phyloP scores from a whole-genome alignment of 64 coral and sea anemone genomes.

The Orbicella faveolata region DNA sequence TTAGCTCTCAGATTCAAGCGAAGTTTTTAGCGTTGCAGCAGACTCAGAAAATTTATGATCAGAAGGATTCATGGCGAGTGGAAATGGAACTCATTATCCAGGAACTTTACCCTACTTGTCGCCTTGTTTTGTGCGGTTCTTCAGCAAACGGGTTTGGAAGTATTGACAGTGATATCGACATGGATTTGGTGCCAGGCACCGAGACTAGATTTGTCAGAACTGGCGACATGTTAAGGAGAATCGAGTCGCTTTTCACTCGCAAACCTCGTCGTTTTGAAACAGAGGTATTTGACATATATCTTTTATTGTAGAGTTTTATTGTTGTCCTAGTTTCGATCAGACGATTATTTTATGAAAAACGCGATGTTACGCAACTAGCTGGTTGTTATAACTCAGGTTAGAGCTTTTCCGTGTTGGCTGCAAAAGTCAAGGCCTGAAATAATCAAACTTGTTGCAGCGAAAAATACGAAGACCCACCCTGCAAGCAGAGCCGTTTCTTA shows the following conservation, averaged over 20 bases:
- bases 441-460: no score
- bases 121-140: constrained; percentile 31
- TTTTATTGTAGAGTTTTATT: neutral
- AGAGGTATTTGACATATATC: neutral
- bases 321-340: no score
- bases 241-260: constrained; percentile 17
- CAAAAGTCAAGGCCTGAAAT: no score
- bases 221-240: neutral
- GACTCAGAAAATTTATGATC: constrained; percentile 19
- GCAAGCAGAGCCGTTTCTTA: no score
- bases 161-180: constrained; percentile 20
- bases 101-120: constrained; percentile 3
- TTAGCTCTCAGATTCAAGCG: constrained; percentile 21
- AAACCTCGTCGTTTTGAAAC: constrained; percentile 39
- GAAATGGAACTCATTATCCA: constrained; percentile 18
- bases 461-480: no score
- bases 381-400: no score
- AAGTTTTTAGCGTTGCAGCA: constrained; percentile 1
- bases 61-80: constrained; percentile 16
- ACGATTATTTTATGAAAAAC: neutral
- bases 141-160: constrained; percentile 36
- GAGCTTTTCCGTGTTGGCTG: no score
- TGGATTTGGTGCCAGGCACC: neutral
- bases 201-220: neutral
- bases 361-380: no score